A percentile compares a stretch with the other conserved stretches of the same genome.
phyloP scores from a whole-genome alignment of 2,888 invertebrate species.

The Gandaritis pyraliata region DNA sequence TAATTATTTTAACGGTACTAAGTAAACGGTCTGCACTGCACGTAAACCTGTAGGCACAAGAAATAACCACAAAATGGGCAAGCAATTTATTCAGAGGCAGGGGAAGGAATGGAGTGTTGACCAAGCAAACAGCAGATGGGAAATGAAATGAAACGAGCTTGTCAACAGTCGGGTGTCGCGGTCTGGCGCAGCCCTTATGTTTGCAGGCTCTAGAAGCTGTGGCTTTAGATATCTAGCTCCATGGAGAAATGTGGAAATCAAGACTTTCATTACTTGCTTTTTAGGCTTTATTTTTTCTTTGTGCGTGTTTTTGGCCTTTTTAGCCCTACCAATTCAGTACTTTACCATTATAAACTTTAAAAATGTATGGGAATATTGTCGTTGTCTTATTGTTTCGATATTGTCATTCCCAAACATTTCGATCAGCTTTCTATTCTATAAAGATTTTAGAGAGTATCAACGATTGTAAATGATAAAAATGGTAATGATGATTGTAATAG shows the following conservation, averaged over 20 bases:
- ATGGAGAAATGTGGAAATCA: constrained; percentile 2
- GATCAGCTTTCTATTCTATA: too few species aligned
- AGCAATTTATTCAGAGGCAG: constrained; percentile 57
- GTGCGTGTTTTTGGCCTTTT: background rate
- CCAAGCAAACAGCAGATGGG: constrained; percentile 69
- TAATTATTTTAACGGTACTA: too few species aligned
- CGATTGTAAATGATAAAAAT: too few species aligned
- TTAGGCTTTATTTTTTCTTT: background rate
- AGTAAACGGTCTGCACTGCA: background rate
- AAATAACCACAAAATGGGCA: constrained; percentile 54
- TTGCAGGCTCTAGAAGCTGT: constrained; percentile 53
- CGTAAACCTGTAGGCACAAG: constrained; percentile 7
- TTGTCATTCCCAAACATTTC: too few species aligned
- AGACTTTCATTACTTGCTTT: constrained; percentile 4
- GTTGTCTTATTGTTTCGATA: too few species aligned
- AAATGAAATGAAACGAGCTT: constrained; percentile 68
- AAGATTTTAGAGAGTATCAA: too few species aligned
- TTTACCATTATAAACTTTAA: too few species aligned
- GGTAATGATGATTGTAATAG: too few species aligned
- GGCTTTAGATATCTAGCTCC: constrained; percentile 4
- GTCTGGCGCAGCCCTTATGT: constrained; percentile 60
- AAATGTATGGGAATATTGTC: too few species aligned
- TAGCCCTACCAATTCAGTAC: too few species aligned
- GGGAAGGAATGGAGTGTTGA: constrained; percentile 61
- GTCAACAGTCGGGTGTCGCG: constrained; percentile 55